phyloP scores from a whole-genome alignment of 2,113 vertebrate genomes.

The Pseudorhombus dupliciocellatus region DNA sequence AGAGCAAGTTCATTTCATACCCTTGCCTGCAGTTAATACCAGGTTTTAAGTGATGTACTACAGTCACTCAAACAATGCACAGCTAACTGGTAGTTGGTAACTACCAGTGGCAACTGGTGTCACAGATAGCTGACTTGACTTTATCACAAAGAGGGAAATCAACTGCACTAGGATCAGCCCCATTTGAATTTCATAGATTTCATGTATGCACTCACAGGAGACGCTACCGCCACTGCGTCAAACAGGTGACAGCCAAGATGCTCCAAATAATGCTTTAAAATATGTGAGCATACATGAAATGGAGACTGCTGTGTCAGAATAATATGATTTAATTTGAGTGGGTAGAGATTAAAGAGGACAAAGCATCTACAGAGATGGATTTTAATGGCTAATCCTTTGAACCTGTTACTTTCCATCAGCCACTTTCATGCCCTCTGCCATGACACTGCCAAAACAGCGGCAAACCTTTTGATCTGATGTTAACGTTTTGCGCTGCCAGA shows the following conservation, averaged over 20 bases:
- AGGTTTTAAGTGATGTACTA: slow-evolving; percentile 4
- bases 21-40: slow-evolving; percentile 10
- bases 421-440: slow-evolving; percentile 28
- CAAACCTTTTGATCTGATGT: slow-evolving; percentile 3
- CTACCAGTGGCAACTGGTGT: too few relatives aligned
- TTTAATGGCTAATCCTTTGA: slow-evolving; percentile 68
- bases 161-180: background rate
- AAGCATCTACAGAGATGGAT: slow-evolving; percentile 50
- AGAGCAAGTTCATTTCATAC: background rate
- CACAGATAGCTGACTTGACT: background rate
- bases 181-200: background rate
- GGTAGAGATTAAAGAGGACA: slow-evolving; percentile 48
- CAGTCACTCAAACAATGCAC: too few relatives aligned
- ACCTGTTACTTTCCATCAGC: slow-evolving; percentile 58
- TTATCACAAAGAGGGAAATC: slow-evolving; percentile 21
- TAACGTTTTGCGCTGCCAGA: background rate
- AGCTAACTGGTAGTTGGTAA: too few relatives aligned
- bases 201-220: background rate
- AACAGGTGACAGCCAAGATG: background rate
- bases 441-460: background rate
- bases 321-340: slow-evolving; percentile 53
- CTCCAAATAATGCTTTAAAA: background rate
- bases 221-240: background rate
- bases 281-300: background rate
- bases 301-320: slow-evolving; percentile 40